phyloP scores from a whole-genome alignment of 2,113 vertebrate genomes.

The Lasiurus cinereus region DNA sequence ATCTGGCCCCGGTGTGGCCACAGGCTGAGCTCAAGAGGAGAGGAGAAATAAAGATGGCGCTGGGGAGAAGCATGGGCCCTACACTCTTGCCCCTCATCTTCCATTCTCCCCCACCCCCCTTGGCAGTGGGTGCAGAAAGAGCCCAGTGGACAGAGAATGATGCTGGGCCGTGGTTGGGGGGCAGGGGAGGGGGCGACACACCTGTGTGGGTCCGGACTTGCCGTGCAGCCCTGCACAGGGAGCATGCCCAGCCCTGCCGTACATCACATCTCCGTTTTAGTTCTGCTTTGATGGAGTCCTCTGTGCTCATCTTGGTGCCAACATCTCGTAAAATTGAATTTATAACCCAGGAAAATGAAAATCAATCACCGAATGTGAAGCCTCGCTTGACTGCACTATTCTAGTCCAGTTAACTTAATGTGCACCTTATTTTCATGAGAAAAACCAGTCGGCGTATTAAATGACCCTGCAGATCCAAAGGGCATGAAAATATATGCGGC shows the following conservation, averaged over 20 bases:
- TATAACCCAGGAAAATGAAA: not conserved
- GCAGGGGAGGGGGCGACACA: rapidly evolving
- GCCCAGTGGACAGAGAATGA: not conserved
- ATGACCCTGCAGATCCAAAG: not conserved
- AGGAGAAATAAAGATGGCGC: not conserved
- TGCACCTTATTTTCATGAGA: conserved; percentile 33
- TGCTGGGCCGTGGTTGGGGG: rapidly evolving
- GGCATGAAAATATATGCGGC: not conserved
- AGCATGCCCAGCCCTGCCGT: not conserved
- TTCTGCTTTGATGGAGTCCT: not conserved
- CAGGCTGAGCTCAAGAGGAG: not conserved
- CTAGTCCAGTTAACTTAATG: conserved; percentile 28
- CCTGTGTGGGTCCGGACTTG: not conserved
- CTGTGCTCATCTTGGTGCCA: not conserved
- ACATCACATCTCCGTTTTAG: not conserved
- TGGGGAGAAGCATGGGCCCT: not conserved
- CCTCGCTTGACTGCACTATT: not conserved
- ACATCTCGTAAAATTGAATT: not conserved
- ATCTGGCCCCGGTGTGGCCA: not conserved
- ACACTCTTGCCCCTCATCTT: rapidly evolving
- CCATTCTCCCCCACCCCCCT: not conserved
- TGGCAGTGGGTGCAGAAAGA: not conserved
- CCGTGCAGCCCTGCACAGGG: rapidly evolving
- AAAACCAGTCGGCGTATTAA: not conserved
- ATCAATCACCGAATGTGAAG: not conserved